Conservation (phyloP, 2,888 invertebrate species). For the Xestoiulus laeticollis region DNA sequence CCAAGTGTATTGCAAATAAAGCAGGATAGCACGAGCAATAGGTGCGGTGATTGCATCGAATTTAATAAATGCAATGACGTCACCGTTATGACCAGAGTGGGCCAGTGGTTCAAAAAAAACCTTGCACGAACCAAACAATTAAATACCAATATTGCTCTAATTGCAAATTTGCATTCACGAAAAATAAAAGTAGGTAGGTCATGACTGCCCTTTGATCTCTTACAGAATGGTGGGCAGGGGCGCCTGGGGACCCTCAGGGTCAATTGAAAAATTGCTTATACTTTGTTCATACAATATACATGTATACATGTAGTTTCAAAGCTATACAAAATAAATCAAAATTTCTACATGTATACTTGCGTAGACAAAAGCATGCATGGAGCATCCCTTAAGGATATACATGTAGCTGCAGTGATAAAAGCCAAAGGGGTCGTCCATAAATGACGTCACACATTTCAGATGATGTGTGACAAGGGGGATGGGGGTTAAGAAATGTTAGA, state of each 20-base stretch:
- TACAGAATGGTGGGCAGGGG: slow-evolving; percentile 14
- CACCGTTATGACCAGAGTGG: background rate
- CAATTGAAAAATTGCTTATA: background rate
- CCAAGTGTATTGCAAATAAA: background rate
- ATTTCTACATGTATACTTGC: no score
- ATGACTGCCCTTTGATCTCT: background rate
- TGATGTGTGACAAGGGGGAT: no score
- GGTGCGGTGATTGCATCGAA: background rate
- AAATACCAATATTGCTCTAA: slow-evolving; percentile 43
- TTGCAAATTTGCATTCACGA: slow-evolving; percentile 16
- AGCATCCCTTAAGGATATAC: no score
- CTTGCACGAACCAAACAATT: background rate
- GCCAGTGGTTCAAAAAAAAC: slow-evolving; percentile 27
- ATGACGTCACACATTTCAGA: no score
- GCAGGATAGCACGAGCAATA: slow-evolving; percentile 6
- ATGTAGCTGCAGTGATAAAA: no score
- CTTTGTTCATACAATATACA: background rate
- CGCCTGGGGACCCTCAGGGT: background rate
- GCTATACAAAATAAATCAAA: no score
- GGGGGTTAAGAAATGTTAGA: no score
- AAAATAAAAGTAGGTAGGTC: background rate
- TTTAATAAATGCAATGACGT: slow-evolving; percentile 5
- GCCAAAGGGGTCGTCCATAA: no score
- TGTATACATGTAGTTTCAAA: no score
- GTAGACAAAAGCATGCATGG: no score